These are phyloP conservation scores for Zoanthus sansibaricus DNA, from an alignment of 92 coral and sea anemone species.

Conservation along the genomic window DNA sequence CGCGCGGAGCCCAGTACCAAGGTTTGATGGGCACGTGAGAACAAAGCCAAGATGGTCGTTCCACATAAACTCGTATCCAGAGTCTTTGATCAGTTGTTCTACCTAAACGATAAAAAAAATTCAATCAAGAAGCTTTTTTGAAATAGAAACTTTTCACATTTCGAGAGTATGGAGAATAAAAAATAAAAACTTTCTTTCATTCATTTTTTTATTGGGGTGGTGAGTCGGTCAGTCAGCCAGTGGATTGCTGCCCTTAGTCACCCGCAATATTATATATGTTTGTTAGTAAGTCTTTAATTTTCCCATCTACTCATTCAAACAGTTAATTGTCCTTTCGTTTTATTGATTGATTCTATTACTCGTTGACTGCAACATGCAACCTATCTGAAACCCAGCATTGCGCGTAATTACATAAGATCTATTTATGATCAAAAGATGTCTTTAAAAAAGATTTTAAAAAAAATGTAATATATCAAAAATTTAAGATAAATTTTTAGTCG, in stretches of 20 bases:
- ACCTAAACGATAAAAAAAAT: constrained; percentile 52
- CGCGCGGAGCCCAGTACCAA: constrained; percentile 98
- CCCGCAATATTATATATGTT: too few species aligned
- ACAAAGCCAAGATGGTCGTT: constrained; percentile 96
- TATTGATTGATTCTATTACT: not conserved
- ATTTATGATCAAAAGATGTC: too few species aligned
- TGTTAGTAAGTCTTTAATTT: not conserved
- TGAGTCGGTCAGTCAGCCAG: not conserved
- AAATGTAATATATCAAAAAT: too few species aligned
- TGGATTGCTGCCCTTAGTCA: not conserved
- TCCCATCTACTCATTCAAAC: not conserved
- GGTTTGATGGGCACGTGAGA: constrained; percentile 96
- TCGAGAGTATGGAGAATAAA: too few species aligned
- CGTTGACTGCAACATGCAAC: not conserved
- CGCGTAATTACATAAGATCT: not conserved
- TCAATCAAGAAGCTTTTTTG: not conserved
- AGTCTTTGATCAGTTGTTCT: constrained; percentile 85
- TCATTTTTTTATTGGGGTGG: too few species aligned
- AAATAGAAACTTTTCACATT: too few species aligned
- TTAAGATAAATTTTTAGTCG: too few species aligned
- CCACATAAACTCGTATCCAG: constrained; percentile 94
- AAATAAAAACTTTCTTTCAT: too few species aligned
- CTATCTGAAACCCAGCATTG: not conserved
- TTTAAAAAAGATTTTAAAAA: too few species aligned
- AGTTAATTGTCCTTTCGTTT: not conserved